Base-by-base conservation (phyloP, 2,797 vertebrate genomes). In the Sylvia borin region DNA sequence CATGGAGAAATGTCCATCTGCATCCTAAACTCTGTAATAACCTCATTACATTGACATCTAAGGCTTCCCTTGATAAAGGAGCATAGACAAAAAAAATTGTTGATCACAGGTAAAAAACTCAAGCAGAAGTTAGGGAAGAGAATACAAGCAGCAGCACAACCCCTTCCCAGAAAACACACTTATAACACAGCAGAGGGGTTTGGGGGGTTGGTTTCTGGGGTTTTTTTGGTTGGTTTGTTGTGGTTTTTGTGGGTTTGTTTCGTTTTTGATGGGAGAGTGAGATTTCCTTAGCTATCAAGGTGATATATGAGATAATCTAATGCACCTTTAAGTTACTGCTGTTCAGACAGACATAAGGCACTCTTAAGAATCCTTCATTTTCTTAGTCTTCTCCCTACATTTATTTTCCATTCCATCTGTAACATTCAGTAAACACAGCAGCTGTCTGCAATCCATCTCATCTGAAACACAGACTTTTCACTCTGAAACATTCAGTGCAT, bases 381-480 rank as follows among this genome's bases (percentile, higher is more conserved):
- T 76, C 74, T 94, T 48, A 42, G 6, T 61, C 67, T 81, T 72
- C 68, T 71, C 71, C 64, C 57, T 40, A 26, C 84, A 77, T 43
- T 67, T 66, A 83, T 76, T 82, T 90, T 72, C 42, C 32, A 47
- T 81, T 61, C 79, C 58, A 73, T 80, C 76, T 77, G 68, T 72
- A 93, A 38, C 47, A 21, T 42, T 93, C 77, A 62, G 80, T 67
- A 96, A 90, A 85, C 5, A 24, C 50, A 77, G 67, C 71, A 96
- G 70, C 75, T 83, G 79, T 42, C 83, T 82, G 70, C 88, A 85
- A 92, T 86, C 88, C 92, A 77, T 93, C 90, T 79, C 53, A 86
- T 74, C 88, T 86, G 90, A 80, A 95, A n/a, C 89, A 90, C 50
- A 82, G 60, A 82, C 82, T 11, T 88, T 96, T 93, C 95, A 66